Conservation (phyloP, 2,113 vertebrate species). For the Ciconia maguari region DNA sequence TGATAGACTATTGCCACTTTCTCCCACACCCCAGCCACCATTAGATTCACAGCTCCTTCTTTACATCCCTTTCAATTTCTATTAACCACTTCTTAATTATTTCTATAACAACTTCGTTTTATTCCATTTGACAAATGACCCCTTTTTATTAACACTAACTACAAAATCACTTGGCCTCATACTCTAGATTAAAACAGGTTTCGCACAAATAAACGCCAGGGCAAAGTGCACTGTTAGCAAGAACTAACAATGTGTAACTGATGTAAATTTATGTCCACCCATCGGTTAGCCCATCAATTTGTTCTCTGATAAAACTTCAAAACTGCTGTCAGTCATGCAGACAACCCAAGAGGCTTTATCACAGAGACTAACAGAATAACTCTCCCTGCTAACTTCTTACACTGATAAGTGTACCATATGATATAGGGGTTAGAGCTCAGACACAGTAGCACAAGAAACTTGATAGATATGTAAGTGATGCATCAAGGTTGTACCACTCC, state of each 20-base stretch:
- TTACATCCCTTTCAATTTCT: neutral
- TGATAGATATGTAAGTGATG: neutral
- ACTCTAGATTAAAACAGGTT: neutral
- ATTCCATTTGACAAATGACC: neutral
- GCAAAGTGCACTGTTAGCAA: neutral
- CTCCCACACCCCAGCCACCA: neutral
- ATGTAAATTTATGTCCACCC: neutral
- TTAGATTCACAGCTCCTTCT: neutral
- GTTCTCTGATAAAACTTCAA: neutral
- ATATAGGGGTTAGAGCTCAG: neutral
- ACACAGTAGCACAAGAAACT: neutral
- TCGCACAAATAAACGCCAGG: neutral
- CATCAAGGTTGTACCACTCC: neutral
- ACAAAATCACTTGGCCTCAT: neutral
- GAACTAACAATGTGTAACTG: neutral
- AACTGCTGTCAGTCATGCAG: neutral
- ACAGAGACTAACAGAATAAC: neutral
- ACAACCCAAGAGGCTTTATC: neutral
- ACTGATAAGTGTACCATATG: rapidly evolving
- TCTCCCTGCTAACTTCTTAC: neutral
- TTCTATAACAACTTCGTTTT: neutral
- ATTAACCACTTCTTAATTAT: neutral
- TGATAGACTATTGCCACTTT: neutral
- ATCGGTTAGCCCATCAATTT: neutral
- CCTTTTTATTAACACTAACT: neutral